Evolutionary conservation across 2,888 invertebrate species (phyloP), one percentile per base, ranked within the genome.

Genomic region (Netelia inedita): DNA sequence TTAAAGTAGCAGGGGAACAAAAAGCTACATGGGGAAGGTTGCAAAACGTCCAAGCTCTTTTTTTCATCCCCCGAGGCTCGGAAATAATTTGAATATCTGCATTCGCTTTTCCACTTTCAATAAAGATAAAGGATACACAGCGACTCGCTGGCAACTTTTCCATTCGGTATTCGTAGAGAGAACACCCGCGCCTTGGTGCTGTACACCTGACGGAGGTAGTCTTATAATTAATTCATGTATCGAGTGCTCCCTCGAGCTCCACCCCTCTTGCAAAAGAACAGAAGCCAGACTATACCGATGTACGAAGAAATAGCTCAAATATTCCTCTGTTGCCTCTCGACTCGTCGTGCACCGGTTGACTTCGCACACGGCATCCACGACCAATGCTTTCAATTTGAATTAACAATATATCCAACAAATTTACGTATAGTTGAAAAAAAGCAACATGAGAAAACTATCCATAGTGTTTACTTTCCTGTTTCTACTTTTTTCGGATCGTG

Each of bases 401-500:
- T 82, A 65, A 53, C 16, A 23, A 81, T 16, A 43, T 8, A 16
- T 3, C 1, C 8, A 16, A 10, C 5, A 41, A 19, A 65, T 65
- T 35, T 65, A 19, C 16, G 3, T 35, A 41, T 16, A 14, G 11
- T 9, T 11, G 21, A 50, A 23, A 72, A 19, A 72, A n/a, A 72
- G 23, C 65, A 68, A 72, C 83, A 72, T 43, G 53, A 76, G 43
- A 83, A 76, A 80, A 50, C 35, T 8, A 65, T 65, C 65, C 8
- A 23, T 5, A 14, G n/a, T n/a, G 65, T 65, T 65, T 65, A 23
- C 35, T 59, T 59, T 61, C n/a, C 50, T 16, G 28, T 63, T 81
- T 74, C 53, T 83, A 23, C 43, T 43, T 35, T 43, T 63, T 9
- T 57, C 35, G 28, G 10, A 9, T 89, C 89, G 87, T 86, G 86